Evolutionary conservation across 2,113 vertebrate species (phyloP).

Genomic region (Oncorhynchus masou): DNA sequence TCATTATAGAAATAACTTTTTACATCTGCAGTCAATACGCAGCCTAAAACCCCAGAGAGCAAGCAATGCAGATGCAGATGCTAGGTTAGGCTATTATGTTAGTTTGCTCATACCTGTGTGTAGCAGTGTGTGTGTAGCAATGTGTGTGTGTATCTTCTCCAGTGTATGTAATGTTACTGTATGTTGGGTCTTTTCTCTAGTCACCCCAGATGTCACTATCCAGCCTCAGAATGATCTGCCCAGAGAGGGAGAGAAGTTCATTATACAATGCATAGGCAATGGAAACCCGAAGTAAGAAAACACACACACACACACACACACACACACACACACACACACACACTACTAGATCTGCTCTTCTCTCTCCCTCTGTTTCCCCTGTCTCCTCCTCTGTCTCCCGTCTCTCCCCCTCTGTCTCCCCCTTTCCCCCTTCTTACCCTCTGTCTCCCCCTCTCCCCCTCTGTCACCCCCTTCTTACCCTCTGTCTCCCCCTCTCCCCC

Average conservation of each 20-base stretch:
- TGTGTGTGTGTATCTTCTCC: slow-evolving; percentile 23
- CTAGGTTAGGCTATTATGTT: background rate
- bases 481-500: no score
- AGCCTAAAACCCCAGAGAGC: no score
- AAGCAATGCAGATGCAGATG: no score
- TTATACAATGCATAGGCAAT: slow-evolving; percentile 81
- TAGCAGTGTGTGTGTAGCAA: no score
- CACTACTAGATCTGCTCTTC: slow-evolving; percentile 50
- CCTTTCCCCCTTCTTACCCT: no score
- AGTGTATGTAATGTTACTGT: background rate
- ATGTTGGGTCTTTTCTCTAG: slow-evolving; percentile 25
- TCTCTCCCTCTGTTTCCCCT: background rate
- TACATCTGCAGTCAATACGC: no score
- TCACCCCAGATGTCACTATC: slow-evolving; percentile 77
- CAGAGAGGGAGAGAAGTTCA: slow-evolving; percentile 85
- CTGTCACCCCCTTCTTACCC: no score
- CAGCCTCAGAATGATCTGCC: slow-evolving; percentile 79
- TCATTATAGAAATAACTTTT: no score
- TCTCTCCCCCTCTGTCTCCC: background rate
- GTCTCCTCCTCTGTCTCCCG: no score
- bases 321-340: slow-evolving; percentile 16
- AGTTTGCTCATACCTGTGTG: slow-evolving; percentile 5
- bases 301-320: background rate
- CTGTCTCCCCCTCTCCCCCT: no score
- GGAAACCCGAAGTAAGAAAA: slow-evolving; percentile 89